A percentile compares a stretch with the other conserved stretches of the same genome.
These are phyloP conservation scores for Pogona vitticeps DNA, from an alignment of 2,113 vertebrate genomes.

Conservation along the genomic window DNA sequence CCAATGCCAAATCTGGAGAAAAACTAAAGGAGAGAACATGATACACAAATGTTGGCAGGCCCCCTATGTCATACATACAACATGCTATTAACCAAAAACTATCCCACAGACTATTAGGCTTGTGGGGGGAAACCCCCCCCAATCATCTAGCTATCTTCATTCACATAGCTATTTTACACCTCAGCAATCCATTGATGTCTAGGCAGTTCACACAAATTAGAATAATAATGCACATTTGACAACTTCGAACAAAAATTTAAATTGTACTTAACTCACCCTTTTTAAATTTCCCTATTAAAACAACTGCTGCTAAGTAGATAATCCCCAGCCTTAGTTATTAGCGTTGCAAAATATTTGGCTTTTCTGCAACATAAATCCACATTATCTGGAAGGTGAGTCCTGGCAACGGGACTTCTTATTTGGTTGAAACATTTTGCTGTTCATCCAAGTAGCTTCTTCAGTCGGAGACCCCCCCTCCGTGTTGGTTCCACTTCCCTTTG, in stretches of 20 bases:
- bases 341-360: not conserved
- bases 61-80: not conserved
- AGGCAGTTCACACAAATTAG: not conserved
- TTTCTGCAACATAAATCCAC: not conserved
- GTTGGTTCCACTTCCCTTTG: too few relatives aligned
- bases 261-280: not conserved
- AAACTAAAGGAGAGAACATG: slow-evolving; percentile 69
- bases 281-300: not conserved
- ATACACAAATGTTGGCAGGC: not conserved
- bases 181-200: not conserved
- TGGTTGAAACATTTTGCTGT: too few relatives aligned
- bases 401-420: too few relatives aligned
- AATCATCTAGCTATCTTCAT: too few relatives aligned
- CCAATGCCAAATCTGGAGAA: slow-evolving; percentile 80
- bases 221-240: not conserved
- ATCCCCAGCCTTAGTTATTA: not conserved
- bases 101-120: not conserved
- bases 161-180: not conserved
- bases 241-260: not conserved
- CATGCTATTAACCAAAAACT: too few relatives aligned
- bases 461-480: too few relatives aligned
- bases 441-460: too few relatives aligned
- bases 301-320: not conserved
- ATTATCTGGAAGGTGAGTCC: too few relatives aligned
- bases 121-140: not conserved